Conservation (phyloP, 2,797 vertebrate species). For the Zalophus californianus region DNA sequence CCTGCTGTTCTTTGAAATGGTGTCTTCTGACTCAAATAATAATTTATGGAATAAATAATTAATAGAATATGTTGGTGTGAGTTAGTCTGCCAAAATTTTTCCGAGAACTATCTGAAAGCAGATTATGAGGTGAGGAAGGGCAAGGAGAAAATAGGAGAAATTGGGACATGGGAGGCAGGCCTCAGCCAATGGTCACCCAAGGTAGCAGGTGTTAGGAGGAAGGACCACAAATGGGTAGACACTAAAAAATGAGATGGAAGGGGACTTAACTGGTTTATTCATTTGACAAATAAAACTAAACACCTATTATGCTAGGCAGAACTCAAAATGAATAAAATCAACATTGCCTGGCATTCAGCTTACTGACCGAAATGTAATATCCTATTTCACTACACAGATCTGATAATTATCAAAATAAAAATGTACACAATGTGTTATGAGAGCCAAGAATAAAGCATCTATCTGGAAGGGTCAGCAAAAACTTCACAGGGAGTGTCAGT, state of each 20-base stretch:
- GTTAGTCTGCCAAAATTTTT: slow-evolving; percentile 43
- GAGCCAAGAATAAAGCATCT: slow-evolving; percentile 49
- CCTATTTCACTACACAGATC: not conserved
- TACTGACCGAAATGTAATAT: slow-evolving; percentile 28
- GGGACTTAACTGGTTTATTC: slow-evolving; percentile 11
- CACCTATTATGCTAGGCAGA: slow-evolving; percentile 24
- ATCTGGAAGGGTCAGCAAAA: slow-evolving; percentile 29
- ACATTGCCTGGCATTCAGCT: not conserved
- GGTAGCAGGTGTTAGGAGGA: not conserved
- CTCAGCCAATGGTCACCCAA: not conserved
- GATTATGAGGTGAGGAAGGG: not conserved
- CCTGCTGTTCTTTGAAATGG: not conserved
- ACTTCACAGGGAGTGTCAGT: slow-evolving; percentile 15
- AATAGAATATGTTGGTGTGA: not conserved
- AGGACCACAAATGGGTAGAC: not conserved
- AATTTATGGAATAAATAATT: too few species aligned
- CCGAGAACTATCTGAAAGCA: slow-evolving; percentile 51
- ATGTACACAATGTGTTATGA: not conserved
- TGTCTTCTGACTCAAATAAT: slow-evolving; percentile 18
- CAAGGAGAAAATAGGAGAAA: not conserved
- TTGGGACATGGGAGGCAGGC: not conserved
- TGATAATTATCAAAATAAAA: slow-evolving; percentile 54
- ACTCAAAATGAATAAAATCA: slow-evolving; percentile 51
- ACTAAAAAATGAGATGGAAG: slow-evolving; percentile 20
- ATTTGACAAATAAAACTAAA: slow-evolving; percentile 62